phyloP scores from a whole-genome alignment of 2,113 vertebrate genomes.

The Bubalus kerabau region DNA sequence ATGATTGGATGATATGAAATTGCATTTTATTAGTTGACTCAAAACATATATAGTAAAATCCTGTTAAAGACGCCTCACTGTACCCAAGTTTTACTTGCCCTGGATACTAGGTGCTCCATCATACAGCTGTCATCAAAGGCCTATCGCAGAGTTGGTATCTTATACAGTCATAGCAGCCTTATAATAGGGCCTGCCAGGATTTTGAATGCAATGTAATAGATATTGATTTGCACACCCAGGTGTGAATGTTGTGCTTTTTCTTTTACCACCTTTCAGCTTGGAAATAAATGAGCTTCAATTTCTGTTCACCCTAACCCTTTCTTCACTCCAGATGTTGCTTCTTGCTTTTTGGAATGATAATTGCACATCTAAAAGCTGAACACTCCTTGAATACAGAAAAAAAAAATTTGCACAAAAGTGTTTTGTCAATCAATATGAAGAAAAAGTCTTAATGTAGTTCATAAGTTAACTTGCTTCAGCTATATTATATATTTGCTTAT shows the following conservation, averaged over 20 bases:
- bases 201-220: not conserved
- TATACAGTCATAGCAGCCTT: not conserved
- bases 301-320: not conserved
- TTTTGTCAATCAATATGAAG: not conserved
- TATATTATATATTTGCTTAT: not conserved
- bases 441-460: not conserved
- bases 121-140: not conserved
- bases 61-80: not conserved
- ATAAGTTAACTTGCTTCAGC: not conserved
- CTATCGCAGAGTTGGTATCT: not conserved
- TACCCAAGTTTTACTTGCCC: not conserved
- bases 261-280: not conserved
- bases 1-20: conserved; percentile 44
- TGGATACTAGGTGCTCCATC: not conserved
- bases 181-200: not conserved
- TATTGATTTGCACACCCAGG: conserved; percentile 6
- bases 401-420: not conserved
- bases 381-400: not conserved
- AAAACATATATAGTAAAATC: conserved; percentile 36
- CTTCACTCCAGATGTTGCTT: not conserved
- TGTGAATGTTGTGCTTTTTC: conserved; percentile 5
- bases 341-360: not conserved
- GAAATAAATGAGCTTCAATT: conserved; percentile 34
- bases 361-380: conserved; percentile 10
- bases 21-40: conserved; percentile 35